A percentile compares a stretch with the other conserved stretches of the same genome.
Evolutionary conservation across 2,888 invertebrate species (phyloP).

Genomic region (Terebella lapidaria): DNA sequence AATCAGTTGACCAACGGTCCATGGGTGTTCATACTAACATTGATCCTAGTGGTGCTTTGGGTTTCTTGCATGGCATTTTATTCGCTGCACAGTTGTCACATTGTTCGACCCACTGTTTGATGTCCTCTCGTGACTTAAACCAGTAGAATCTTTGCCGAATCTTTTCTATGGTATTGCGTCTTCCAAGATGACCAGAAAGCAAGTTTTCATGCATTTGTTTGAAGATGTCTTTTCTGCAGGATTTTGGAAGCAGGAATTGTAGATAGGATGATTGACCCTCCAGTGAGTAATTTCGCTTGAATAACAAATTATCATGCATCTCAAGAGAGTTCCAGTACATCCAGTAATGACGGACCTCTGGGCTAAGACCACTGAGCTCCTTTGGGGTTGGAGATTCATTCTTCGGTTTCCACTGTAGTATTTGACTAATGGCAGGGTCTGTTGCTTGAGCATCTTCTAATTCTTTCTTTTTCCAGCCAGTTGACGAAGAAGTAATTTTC

Average conservation of each 20-base stretch:
- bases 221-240: constrained; percentile 8
- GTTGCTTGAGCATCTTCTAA: no score
- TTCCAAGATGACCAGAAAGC: constrained; percentile 13
- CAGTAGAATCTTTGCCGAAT: constrained; percentile 13
- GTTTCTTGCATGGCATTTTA: constrained; percentile 9
- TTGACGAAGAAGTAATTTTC: no score
- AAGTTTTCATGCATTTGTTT: not conserved
- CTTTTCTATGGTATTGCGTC: constrained; percentile 10
- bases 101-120: constrained; percentile 10
- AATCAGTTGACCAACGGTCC: constrained; percentile 19
- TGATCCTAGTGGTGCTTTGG: constrained; percentile 13
- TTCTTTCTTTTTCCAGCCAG: no score
- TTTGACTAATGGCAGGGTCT: no score
- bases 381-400: not conserved
- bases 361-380: not conserved
- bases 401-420: no score
- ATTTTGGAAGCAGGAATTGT: constrained; percentile 9
- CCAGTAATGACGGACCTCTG: not conserved
- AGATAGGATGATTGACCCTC: not conserved
- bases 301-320: constrained; percentile 10
- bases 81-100: constrained; percentile 18
- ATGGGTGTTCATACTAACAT: constrained; percentile 17
- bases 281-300: constrained; percentile 3
- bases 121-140: constrained; percentile 13
- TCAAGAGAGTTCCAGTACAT: not conserved